phyloP scores from a whole-genome alignment of 2,113 vertebrate genomes.

The Pelodiscus sinensis region DNA sequence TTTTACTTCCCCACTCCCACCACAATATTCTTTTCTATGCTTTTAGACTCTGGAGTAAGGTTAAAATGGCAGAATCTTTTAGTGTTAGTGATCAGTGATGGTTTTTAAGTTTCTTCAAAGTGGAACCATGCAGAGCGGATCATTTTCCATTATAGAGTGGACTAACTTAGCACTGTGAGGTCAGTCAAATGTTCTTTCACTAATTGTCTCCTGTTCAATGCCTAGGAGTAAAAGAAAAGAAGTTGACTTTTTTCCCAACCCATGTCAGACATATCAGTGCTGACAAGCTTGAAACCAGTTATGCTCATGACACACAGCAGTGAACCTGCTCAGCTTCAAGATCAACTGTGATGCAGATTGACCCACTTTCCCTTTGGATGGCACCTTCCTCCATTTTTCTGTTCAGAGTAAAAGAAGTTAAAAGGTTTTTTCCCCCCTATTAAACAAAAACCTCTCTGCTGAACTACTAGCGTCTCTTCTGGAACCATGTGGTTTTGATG shows the following conservation, averaged over 20 bases:
- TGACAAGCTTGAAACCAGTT: constrained; percentile 19
- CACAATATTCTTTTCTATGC: background rate
- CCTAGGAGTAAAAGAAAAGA: constrained; percentile 4
- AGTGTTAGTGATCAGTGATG: constrained; percentile 37
- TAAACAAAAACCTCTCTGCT: background rate
- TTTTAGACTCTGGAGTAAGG: background rate
- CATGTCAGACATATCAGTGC: constrained; percentile 11
- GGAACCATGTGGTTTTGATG: background rate
- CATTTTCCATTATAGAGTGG: constrained; percentile 34
- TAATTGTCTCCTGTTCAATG: background rate
- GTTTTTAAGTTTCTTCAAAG: constrained; percentile 52
- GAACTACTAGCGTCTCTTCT: background rate
- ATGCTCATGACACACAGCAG: background rate
- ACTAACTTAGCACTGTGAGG: constrained; percentile 38
- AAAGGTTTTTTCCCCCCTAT: background rate
- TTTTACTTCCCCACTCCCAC: background rate
- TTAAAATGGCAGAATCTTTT: constrained; percentile 47
- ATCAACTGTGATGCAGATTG: background rate
- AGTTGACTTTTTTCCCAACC: constrained; percentile 8
- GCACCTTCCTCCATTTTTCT: background rate
- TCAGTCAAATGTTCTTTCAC: constrained; percentile 27
- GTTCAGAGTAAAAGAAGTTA: background rate
- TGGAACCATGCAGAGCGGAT: background rate
- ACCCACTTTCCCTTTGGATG: constrained; percentile 23
- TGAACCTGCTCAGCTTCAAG: background rate